Conservation (phyloP, 2,888 invertebrate species). For the Synergus laeviventris region DNA sequence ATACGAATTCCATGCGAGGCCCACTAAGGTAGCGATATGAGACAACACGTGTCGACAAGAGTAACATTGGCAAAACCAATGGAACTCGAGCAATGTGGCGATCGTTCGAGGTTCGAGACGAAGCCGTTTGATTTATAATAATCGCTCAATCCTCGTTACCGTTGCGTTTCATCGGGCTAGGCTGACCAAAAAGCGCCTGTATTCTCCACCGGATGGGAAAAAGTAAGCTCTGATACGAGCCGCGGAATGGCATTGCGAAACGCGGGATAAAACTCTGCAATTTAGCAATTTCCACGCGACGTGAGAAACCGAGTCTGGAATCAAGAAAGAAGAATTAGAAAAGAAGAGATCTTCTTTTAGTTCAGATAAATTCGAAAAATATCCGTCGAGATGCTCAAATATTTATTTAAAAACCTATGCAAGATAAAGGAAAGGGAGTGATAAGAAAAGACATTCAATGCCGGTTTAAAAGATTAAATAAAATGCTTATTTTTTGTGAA, state of each 20-base stretch:
- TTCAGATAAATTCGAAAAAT: background rate
- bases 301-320: slow-evolving; percentile 9
- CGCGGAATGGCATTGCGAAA: slow-evolving; percentile 41
- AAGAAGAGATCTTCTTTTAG: background rate
- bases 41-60: slow-evolving; percentile 69
- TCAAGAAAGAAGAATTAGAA: background rate
- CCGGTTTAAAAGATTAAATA: no score
- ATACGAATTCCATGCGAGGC: background rate
- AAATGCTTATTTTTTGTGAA: no score
- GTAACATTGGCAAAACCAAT: slow-evolving; percentile 71
- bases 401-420: no score
- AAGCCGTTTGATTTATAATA: slow-evolving; percentile 72
- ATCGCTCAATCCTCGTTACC: slow-evolving; percentile 73
- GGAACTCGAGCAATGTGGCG: slow-evolving; percentile 66
- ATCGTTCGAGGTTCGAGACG: slow-evolving; percentile 54
- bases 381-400: background rate
- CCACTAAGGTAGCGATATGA: slow-evolving; percentile 39
- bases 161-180: slow-evolving; percentile 58
- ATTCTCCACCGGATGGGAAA: slow-evolving; percentile 27
- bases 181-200: slow-evolving; percentile 14
- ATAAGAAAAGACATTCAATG: no score
- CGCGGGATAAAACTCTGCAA: slow-evolving; percentile 29
- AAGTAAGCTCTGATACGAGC: slow-evolving; percentile 39
- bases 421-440: no score
- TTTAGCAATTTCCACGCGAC: slow-evolving; percentile 42